Evolutionary conservation across 2,113 vertebrate genomes (phyloP), one percentile per base, ranked within the genome.

Genomic region (Oriolus oriolus): DNA sequence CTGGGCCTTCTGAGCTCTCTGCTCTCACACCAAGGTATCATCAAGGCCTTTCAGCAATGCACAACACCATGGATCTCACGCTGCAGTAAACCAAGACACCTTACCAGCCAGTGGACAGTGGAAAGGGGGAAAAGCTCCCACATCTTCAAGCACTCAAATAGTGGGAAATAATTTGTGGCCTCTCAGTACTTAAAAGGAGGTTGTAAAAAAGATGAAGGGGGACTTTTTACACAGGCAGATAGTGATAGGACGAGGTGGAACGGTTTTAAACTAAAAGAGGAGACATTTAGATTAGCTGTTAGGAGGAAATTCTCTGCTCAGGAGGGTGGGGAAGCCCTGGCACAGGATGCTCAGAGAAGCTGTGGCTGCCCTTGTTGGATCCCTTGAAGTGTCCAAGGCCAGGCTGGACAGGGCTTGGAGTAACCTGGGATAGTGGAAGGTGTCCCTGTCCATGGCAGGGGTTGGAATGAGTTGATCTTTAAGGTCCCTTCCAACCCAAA

Each of bases 321-420:
- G 37, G 31, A 84, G 31, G 22, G 22, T 20, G 31, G 5, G 0
- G 13, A 77, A 22, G 22, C 3, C 31, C 41, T 49, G 41, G n/a
- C 30, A 69, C 9, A 30, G 30, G 26, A 0, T 49, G 15, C 30
- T 15, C 79, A 69, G 31, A 49, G 71, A 31, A 69, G 63, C 41
- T 63, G 54, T 37, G 41, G 26, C 47, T 61, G 41, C 5, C 21
- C 24, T 26, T 56, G 31, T 26, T 56, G 31, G 39, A 61, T 61
- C 21, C 35, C 22, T 56, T 18, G 18, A 63, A 50, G 27, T 24
- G 49, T 1, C 5, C 64, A 42, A 37, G 18, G 6, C 22, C 27
- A 63, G 17, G 41, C 0, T 69, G 26, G n/a, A 76, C 0, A 0
- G 24, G 47, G 30, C 10, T 76, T 69, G 54, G 47, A 77, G 16